Base-by-base conservation (phyloP, 2,113 vertebrate genomes). In the Otis tarda region DNA sequence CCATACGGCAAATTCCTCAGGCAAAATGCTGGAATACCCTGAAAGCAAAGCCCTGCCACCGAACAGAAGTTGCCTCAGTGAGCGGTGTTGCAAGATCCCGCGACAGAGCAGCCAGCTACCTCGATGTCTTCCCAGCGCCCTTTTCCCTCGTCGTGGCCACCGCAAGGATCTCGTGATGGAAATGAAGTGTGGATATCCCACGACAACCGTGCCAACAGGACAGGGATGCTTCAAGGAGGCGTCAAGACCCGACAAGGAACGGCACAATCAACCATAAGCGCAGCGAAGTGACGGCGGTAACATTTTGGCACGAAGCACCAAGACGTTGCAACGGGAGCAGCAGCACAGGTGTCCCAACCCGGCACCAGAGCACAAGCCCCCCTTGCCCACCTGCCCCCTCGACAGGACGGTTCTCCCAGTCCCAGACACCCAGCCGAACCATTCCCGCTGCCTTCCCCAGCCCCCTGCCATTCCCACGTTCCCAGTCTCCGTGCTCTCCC, bases 271-370 rank as follows among this genome's bases (percentile, higher is more conserved):
- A 5, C 60, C 50, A 0, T 0, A 24, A 31, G 83, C 0, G 8
- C 2, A 14, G 55, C 0, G 1, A 49, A 27, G 53, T 0, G 0
- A 27, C 0, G 4, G 75, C 56, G 52, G 31, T 3, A 86, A 47
- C 0, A 0, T 15, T 50, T 52, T 0, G 1, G 50, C 39, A 49
- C 8, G 4, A 27, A 0, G 8, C 69, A 11, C 33, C 31, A 17
- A 20, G 25, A 28, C 6, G 10, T 2, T 3, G 7, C 25, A 4
- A n/a, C 0, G 2, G 84, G 30, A 27, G 9, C 50, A 20, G 39
- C 5, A 6, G 11, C 5, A 14, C 6, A 30, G 37, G 14, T 2
- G 1, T 14, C 55, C 49, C 22, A 14, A 28, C 9, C 6, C 0
- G 0, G n/a, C 35, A 24, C 6, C 19, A 4, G 12, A 33, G 25